These are phyloP conservation scores for Porites lutea DNA, from an alignment of 64 coral and sea anemone species.

Conservation along the genomic window DNA sequence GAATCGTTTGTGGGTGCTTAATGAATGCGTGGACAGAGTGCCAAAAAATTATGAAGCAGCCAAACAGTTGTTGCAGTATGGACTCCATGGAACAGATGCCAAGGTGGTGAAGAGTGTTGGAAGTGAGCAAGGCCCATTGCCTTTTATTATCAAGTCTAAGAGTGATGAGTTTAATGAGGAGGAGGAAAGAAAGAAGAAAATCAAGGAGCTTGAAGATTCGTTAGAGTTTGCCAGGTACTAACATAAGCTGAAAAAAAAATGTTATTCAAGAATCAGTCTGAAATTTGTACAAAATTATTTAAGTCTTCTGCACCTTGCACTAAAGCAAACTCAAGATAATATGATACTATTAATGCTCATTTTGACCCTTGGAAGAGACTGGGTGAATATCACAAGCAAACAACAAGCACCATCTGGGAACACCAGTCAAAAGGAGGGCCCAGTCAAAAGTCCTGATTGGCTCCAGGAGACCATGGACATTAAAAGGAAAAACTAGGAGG, in stretches of 20 bases:
- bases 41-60: slow-evolving; percentile 90
- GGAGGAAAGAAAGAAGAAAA: slow-evolving; percentile 43
- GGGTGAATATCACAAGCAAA: no score
- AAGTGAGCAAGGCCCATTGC: slow-evolving; percentile 44
- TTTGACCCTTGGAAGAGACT: no score
- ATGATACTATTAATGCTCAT: no score
- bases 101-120: slow-evolving; percentile 68
- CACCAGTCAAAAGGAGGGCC: no score
- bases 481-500: no score
- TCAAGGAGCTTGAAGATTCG: slow-evolving; percentile 53
- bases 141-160: slow-evolving; percentile 75
- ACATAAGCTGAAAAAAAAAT: not conserved
- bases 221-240: slow-evolving; percentile 89
- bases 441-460: no score
- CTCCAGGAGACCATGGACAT: no score
- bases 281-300: no score
- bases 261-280: not conserved
- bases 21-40: slow-evolving; percentile 96
- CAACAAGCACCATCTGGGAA: no score
- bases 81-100: slow-evolving; percentile 86
- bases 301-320: no score
- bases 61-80: slow-evolving; percentile 88
- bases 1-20: slow-evolving; percentile 97
- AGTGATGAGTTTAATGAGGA: slow-evolving; percentile 45
- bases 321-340: no score